A percentile compares a stretch with the other conserved stretches of the same genome.
phyloP scores from a whole-genome alignment of 2,113 vertebrate genomes.

The Morone chrysops region DNA sequence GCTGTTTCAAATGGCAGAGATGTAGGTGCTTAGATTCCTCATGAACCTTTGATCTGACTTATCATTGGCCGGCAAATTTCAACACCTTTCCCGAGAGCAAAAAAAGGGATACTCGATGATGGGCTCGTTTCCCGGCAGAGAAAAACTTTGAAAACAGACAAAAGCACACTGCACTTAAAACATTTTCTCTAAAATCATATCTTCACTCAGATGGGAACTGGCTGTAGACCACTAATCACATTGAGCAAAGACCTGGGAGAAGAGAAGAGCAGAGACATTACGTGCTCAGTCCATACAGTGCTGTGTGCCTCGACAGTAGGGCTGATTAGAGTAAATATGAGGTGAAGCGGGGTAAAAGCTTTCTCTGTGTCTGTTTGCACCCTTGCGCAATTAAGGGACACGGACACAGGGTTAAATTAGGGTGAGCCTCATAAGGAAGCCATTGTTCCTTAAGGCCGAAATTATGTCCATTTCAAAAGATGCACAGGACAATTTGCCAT shows the following conservation, averaged over 20 bases:
- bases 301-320: constrained; percentile 58
- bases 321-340: constrained; percentile 76
- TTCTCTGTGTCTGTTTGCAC: constrained; percentile 39
- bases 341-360: constrained; percentile 63
- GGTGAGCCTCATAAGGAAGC: constrained; percentile 43
- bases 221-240: neutral
- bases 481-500: neutral
- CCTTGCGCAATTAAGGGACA: constrained; percentile 52
- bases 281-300: neutral
- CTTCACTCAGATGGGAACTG: too few relatives aligned
- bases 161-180: neutral
- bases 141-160: neutral
- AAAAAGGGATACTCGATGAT: neutral
- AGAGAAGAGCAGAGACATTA: neutral
- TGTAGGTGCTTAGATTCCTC: constrained; percentile 2
- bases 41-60: neutral
- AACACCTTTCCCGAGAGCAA: neutral
- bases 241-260: neutral
- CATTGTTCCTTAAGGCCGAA: constrained; percentile 49
- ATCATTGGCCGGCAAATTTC: neutral
- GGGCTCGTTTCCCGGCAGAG: neutral
- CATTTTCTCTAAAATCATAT: neutral
- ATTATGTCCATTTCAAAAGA: constrained; percentile 4
- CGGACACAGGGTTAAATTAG: constrained; percentile 20
- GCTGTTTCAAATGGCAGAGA: neutral